phyloP scores from a whole-genome alignment of 1,140 invertebrate species.

The Panagrolaimus sp. region DNA sequence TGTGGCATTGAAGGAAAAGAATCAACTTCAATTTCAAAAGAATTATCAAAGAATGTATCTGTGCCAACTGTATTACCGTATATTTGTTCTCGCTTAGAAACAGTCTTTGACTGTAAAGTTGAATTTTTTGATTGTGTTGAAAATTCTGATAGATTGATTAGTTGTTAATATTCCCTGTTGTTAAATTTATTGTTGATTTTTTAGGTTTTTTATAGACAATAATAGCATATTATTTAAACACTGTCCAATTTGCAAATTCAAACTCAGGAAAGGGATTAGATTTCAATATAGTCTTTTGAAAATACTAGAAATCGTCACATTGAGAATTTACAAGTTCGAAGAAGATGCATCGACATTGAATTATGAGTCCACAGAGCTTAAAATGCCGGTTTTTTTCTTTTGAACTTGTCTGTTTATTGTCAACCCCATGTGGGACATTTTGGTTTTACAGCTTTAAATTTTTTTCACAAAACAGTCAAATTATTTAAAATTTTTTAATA shows the following conservation, averaged over 20 bases:
- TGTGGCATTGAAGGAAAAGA: conserved; percentile 89
- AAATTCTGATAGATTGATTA: conserved; percentile 3
- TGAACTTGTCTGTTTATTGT: too few species aligned
- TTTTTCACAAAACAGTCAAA: too few species aligned
- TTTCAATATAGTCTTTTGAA: too few species aligned
- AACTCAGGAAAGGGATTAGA: background rate
- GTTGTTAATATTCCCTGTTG: background rate
- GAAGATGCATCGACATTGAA: too few species aligned
- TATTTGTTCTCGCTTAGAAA: conserved; percentile 61
- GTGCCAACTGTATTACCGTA: conserved; percentile 60
- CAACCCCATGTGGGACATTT: too few species aligned
- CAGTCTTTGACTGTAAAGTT: conserved; percentile 58
- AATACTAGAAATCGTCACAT: too few species aligned
- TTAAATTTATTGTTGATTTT: background rate
- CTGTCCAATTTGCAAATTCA: background rate
- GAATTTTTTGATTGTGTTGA: background rate
- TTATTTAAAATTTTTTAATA: too few species aligned
- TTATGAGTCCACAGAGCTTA: too few species aligned
- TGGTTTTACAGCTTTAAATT: too few species aligned
- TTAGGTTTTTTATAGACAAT: background rate
- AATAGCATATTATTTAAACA: background rate
- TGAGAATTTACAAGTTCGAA: too few species aligned
- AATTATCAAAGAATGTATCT: conserved; percentile 65
- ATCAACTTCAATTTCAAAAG: conserved; percentile 80
- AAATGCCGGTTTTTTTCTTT: too few species aligned